Base-by-base conservation (phyloP, 2,113 vertebrate genomes). In the Chaetura pelagica region DNA sequence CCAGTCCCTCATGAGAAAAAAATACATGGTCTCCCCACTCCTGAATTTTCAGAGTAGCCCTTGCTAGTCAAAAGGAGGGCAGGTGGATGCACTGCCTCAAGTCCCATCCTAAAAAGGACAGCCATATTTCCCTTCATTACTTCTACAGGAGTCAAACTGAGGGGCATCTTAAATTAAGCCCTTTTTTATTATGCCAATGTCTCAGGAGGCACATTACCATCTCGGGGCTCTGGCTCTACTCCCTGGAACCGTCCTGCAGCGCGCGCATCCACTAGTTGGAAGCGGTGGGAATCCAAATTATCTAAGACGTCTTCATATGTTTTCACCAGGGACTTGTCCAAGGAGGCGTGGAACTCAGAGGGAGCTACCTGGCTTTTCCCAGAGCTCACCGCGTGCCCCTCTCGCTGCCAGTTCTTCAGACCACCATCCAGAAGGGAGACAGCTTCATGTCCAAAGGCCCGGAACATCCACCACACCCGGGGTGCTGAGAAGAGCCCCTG, bases 401-500 rank as follows among this genome's bases (percentile, higher is more conserved):
- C 98, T 30, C 82, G 93, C 69, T 97, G 84, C 99, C 99, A 99
- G 90, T 98, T 98, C 96, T 98, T 99, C 85, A 99, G 82, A 15
- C 99, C 99, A 0, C 99, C 99, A 83, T 99, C 98, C 64, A 99
- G 97, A 73, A 99, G 97, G 4, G 99, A 99, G 75, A 99, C 99
- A 0, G 90, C 51, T 20, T 73, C 84, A 48, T 99, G 99, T 12
- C 99, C 99, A 11, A 99, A 99, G 69, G 97, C 96, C 7, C 98
- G 98, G 95, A 99, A 99, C 99, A 99, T 99, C 99, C 99, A 99
- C 99, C 99, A 99, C 20, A 99, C 98, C 2, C 99, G 98, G 1
- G 99, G 99, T 0, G 99, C 99, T 8, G 98, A 96, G 97, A 97
- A 99, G 32, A 98, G 98, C 13, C 99, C 99, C 78, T 98, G 98